Conservation (phyloP, 2,113 vertebrate genomes). For the Chamaea fasciata region DNA sequence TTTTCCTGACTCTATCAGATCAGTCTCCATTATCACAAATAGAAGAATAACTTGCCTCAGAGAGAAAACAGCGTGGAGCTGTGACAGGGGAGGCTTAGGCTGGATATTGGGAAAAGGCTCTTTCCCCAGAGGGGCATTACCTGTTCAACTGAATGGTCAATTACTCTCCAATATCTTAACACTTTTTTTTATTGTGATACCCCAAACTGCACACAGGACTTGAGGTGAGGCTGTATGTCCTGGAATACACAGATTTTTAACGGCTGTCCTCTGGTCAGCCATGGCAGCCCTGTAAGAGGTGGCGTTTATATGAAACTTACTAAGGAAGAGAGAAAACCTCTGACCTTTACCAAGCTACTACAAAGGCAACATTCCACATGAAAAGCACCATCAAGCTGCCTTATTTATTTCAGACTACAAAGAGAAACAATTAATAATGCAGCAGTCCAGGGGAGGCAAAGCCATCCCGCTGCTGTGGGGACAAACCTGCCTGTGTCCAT, state of each 20-base stretch:
- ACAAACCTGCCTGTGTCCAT: background rate
- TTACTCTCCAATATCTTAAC: too few species aligned
- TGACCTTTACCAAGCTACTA: background rate
- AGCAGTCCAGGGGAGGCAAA: background rate
- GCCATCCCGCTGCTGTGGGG: accelerated
- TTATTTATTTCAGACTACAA: background rate
- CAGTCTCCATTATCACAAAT: background rate
- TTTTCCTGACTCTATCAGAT: background rate
- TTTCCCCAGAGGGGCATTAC: background rate
- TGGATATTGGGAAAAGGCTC: background rate
- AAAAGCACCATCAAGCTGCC: background rate
- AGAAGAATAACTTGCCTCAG: background rate
- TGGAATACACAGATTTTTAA: background rate
- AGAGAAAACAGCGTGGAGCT: background rate
- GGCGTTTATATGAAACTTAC: background rate
- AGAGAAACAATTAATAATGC: background rate
- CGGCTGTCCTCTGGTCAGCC: background rate
- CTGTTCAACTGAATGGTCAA: background rate
- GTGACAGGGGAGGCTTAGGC: too few species aligned
- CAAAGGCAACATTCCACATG: background rate
- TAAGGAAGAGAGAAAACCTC: background rate
- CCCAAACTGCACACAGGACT: background rate
- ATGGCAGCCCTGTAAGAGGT: background rate
- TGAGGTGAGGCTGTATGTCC: background rate
- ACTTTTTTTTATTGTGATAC: too few species aligned